These are phyloP conservation scores for Sebastes cheni DNA, from an alignment of 2,797 vertebrate species.

Conservation along the genomic window DNA sequence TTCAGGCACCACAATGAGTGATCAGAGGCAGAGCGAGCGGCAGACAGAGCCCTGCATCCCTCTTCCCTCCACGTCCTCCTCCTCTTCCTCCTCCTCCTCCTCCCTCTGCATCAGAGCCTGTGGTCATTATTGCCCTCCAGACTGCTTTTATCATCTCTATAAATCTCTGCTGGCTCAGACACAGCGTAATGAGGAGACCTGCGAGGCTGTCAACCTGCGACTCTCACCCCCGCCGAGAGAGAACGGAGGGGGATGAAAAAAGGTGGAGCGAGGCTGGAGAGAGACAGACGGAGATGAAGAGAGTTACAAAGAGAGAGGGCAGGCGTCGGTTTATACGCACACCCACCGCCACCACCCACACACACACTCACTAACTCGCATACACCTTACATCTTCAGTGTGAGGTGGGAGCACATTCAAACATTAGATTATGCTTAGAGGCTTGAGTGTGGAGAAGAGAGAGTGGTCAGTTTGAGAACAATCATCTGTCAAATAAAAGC, in stretches of 20 bases:
- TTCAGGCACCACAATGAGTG: not conserved
- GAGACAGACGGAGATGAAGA: constrained; percentile 18
- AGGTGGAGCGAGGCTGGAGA: constrained; percentile 29
- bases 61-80: not conserved
- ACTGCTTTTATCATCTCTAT: constrained; percentile 79
- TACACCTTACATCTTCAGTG: not conserved
- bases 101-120: constrained; percentile 46
- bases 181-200: constrained; percentile 70
- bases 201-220: constrained; percentile 63
- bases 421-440: constrained; percentile 2
- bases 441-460: not conserved
- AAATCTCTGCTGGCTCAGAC: constrained; percentile 75
- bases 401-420: not conserved
- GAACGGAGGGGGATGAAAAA: not conserved
- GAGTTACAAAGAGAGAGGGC: constrained; percentile 28
- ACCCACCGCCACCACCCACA: not conserved
- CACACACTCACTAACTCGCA: not conserved
- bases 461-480: not conserved
- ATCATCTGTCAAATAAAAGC: constrained; percentile 10
- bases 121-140: constrained; percentile 77
- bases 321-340: not conserved
- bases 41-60: constrained; percentile 20
- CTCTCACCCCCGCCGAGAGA: constrained; percentile 54
- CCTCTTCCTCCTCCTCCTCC: constrained; percentile 11
- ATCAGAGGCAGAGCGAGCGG: constrained; percentile 9